Conservation (phyloP, 2,888 invertebrate genomes). For the Macrophya annulata region DNA sequence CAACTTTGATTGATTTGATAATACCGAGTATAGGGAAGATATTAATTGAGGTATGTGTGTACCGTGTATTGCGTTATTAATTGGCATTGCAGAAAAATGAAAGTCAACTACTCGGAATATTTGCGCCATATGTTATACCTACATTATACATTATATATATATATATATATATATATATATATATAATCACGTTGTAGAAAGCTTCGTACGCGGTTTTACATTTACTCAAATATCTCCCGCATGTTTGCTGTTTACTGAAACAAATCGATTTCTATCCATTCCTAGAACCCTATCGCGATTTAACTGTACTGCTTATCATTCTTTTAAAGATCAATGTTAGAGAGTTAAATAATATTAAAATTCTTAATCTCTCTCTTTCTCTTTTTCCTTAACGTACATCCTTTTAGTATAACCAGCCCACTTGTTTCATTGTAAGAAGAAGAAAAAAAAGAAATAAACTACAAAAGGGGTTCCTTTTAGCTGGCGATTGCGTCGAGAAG, state of each 20-base stretch:
- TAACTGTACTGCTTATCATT: background rate
- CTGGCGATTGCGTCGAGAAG: background rate
- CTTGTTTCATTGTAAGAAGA: conserved; percentile 12
- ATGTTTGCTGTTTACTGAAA: conserved; percentile 39
- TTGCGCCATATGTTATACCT: background rate
- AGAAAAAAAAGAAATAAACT: no score
- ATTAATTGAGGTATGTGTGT: background rate
- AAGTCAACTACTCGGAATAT: conserved; percentile 28
- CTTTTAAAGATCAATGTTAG: background rate
- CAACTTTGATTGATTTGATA: background rate
- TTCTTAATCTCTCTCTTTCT: background rate
- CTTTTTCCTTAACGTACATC: background rate
- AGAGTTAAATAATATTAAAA: background rate
- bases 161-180: background rate
- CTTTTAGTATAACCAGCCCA: background rate
- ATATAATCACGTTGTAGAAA: conserved; percentile 30
- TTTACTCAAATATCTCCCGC: conserved; percentile 46
- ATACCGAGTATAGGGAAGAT: background rate
- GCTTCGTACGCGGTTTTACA: conserved; percentile 31
- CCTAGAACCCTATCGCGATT: background rate
- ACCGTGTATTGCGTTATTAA: background rate
- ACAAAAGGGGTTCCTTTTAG: background rate
- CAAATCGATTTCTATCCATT: conserved; percentile 38
- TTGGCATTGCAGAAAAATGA: conserved; percentile 41
- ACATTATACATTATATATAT: background rate